Conservation (phyloP, 2,888 invertebrate genomes). For the Eurytoma californica region DNA sequence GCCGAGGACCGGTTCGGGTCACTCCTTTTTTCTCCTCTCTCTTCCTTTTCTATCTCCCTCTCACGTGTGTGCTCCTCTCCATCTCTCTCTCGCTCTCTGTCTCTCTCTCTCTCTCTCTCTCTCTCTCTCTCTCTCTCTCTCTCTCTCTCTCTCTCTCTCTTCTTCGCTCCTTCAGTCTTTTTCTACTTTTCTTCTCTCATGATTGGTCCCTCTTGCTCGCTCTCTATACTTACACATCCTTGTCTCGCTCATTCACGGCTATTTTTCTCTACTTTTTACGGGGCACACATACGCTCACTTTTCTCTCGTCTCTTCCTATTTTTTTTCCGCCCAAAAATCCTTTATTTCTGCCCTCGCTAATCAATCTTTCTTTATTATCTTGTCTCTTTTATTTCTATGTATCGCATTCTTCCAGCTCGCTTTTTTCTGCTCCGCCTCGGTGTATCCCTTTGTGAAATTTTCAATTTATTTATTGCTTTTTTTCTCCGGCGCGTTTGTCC, state of each 20-base stretch:
- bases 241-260: constrained; percentile 29
- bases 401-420: constrained; percentile 44
- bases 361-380: constrained; percentile 52
- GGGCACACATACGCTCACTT: constrained; percentile 12
- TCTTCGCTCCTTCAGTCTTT: constrained; percentile 24
- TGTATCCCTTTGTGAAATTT: constrained; percentile 54
- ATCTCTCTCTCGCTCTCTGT: constrained; percentile 40
- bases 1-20: constrained; percentile 70
- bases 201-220: constrained; percentile 33
- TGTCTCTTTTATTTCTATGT: constrained; percentile 44
- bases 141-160: constrained; percentile 45
- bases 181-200: constrained; percentile 41
- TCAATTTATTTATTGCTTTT: constrained; percentile 54
- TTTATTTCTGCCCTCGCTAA: constrained; percentile 43
- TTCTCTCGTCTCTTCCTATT: constrained; percentile 34
- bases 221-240: constrained; percentile 16
- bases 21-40: constrained; percentile 61
- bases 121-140: constrained; percentile 56
- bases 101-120: constrained; percentile 61
- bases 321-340: constrained; percentile 42
- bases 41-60: constrained; percentile 59
- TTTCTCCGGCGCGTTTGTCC: constrained; percentile 38
- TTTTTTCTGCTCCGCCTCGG: constrained; percentile 43
- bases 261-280: constrained; percentile 50
- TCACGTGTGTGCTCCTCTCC: constrained; percentile 32